Evolutionary conservation across 2,888 invertebrate species (phyloP).

Genomic region (Imbricaverruca yamaguchii): DNA sequence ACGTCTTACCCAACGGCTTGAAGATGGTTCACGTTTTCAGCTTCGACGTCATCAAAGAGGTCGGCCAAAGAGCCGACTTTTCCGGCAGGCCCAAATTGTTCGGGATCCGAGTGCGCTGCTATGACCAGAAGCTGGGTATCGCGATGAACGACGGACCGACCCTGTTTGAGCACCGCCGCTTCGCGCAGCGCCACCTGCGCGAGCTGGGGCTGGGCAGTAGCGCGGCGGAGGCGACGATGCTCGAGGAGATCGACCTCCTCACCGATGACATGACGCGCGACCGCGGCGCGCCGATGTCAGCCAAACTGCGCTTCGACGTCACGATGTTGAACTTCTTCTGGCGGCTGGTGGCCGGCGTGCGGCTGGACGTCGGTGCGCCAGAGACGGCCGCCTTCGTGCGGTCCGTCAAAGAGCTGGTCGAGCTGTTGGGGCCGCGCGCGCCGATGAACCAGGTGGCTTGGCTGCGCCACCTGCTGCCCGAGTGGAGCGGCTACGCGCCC

Average conservation of each 20-base stretch:
- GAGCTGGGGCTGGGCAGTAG: neutral
- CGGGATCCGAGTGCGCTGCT: neutral
- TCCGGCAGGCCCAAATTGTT: neutral
- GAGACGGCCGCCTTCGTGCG: neutral
- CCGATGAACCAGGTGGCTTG: neutral
- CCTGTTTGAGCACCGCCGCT: neutral
- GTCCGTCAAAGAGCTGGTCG: neutral
- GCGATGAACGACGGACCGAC: neutral
- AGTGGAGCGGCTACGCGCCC: constrained; percentile 3
- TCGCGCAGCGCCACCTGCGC: neutral
- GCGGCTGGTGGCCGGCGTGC: neutral
- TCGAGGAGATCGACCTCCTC: neutral
- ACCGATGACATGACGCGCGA: neutral
- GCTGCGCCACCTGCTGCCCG: neutral
- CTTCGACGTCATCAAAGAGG: neutral
- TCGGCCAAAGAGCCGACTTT: neutral
- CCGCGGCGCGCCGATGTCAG: neutral
- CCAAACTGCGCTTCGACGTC: neutral
- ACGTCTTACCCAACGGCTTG: neutral
- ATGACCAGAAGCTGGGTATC: neutral
- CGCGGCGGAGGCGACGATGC: neutral
- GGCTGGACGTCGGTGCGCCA: neutral
- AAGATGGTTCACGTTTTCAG: neutral
- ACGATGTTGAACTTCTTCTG: neutral
- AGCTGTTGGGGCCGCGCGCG: neutral